phyloP scores from a whole-genome alignment of 2,113 vertebrate genomes.

The Hippoglossus stenolepis region DNA sequence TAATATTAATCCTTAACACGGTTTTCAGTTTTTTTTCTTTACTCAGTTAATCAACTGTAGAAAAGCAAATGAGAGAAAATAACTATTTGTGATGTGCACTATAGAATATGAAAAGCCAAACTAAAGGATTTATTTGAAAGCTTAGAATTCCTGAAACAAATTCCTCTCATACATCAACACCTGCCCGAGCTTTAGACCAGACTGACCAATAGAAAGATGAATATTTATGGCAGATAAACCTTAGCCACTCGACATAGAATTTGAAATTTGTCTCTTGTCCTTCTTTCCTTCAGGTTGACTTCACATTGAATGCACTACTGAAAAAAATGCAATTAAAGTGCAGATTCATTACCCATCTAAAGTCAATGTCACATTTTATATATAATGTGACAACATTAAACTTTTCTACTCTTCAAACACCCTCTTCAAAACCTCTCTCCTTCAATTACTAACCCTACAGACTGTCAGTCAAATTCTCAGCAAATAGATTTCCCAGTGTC shows the following conservation, averaged over 20 bases:
- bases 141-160: background rate
- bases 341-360: too few species aligned
- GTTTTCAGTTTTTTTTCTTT: too few species aligned
- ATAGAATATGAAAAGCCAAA: background rate
- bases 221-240: background rate
- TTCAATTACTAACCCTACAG: too few species aligned
- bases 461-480: too few species aligned
- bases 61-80: background rate
- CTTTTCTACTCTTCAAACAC: too few species aligned
- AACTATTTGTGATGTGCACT: background rate
- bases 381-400: too few species aligned
- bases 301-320: too few species aligned
- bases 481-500: too few species aligned
- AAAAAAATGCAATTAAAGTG: too few species aligned
- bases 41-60: background rate
- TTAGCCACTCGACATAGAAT: background rate
- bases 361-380: too few species aligned
- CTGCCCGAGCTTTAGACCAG: background rate
- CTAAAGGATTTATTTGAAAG: background rate
- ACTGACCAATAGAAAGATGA: background rate
- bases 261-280: background rate
- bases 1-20: background rate
- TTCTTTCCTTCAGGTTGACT: background rate
- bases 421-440: too few species aligned
- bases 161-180: background rate